A percentile compares a stretch with the other conserved stretches of the same genome.
phyloP scores from a whole-genome alignment of 2,797 vertebrate species.

The Caiman crocodilus region DNA sequence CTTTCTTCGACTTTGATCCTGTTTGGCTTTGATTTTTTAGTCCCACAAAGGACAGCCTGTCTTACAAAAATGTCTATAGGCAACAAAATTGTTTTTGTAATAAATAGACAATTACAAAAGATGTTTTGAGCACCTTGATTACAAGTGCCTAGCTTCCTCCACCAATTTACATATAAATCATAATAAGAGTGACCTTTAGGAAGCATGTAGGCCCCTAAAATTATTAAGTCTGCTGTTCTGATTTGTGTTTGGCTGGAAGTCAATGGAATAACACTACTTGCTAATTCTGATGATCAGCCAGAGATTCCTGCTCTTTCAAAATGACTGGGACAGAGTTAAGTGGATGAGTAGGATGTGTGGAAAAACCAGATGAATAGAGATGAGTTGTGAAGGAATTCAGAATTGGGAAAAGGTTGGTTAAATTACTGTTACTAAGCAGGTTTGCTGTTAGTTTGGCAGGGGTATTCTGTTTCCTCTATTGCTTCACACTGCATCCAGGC shows the following conservation, averaged over 20 bases:
- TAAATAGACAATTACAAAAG: not conserved
- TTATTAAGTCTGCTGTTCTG: not conserved
- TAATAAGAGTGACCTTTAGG: not conserved
- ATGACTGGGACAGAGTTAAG: not conserved
- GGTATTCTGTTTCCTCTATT: not conserved
- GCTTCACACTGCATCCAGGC: not conserved
- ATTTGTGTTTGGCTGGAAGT: not conserved
- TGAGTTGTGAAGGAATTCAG: not conserved
- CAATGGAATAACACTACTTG: not conserved
- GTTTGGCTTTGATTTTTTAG: slow-evolving; percentile 13
- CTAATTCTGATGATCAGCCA: not conserved
- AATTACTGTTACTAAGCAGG: not conserved
- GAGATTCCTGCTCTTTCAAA: not conserved
- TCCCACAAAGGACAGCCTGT: not conserved
- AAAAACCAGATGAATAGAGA: not conserved
- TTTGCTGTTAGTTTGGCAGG: not conserved
- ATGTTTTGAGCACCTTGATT: not conserved
- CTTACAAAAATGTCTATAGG: slow-evolving; percentile 20
- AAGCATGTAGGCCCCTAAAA: not conserved
- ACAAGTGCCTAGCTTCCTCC: not conserved
- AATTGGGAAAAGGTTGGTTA: not conserved
- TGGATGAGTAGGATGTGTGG: not conserved
- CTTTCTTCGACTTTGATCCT: slow-evolving; percentile 33
- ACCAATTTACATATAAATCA: slow-evolving; percentile 6
- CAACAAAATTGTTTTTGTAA: not conserved